Base-by-base conservation (phyloP, 1,140 invertebrate genomes). In the Danaus melanippus region DNA sequence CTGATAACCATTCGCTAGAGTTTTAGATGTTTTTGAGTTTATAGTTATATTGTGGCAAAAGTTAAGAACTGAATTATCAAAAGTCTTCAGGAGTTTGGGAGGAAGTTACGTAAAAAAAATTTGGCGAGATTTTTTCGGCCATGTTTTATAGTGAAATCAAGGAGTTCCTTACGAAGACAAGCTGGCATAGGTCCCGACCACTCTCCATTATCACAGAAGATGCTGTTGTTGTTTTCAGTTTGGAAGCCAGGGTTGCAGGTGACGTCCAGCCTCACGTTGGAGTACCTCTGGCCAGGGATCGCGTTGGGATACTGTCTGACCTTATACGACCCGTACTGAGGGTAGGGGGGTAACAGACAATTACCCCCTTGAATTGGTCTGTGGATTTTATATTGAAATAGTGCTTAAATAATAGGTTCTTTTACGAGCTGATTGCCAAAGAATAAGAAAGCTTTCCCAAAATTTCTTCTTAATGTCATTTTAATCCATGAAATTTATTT, bases 101-200 rank as follows among this genome's bases (percentile, higher is more conserved):
- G 21, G 21, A 32, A 32, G 2, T 32, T 32, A 32, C 21, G 2
- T 1, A 21, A n/a, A n/a, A n/a, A n/a, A n/a, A n/a, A n/a, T n/a
- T n/a, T n/a, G n/a, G n/a, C n/a, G n/a, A n/a, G n/a, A n/a, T n/a
- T n/a, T n/a, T n/a, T n/a, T n/a, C n/a, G n/a, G n/a, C n/a, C n/a
- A n/a, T n/a, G n/a, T n/a, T n/a, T n/a, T n/a, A n/a, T n/a, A n/a
- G n/a, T n/a, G n/a, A n/a, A n/a, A n/a, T n/a, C n/a, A n/a, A n/a
- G n/a, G n/a, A n/a, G n/a, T n/a, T n/a, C n/a, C 78, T 77, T 46
- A 81, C 78, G 65, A 8, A 65, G 53, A 56, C 78, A 81, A 53
- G 67, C 46, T 6, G 76, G 69, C 4, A 60, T 46, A 1, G 8
- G 9, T 0, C 46, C 45, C 1, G 64, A 67, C 75, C 76, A 74